Evolutionary conservation across 1,140 invertebrate species (phyloP), one percentile per base, ranked within the genome.

Genomic region (Tetramorium simillimum): DNA sequence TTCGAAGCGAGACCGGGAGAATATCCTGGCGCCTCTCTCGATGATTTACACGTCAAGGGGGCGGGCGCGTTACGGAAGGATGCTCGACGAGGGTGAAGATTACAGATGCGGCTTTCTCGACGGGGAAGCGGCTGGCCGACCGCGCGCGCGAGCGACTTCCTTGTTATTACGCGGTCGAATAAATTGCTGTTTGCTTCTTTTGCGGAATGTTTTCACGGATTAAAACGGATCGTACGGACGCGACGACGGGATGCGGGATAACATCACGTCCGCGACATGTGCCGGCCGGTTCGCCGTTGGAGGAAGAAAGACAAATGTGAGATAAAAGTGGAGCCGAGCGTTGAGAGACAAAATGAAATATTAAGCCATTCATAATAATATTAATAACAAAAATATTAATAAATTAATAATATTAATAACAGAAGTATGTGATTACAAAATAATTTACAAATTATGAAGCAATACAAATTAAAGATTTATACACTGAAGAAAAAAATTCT

Each of bases 101-200:
- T 9, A 51, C 69, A 28, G 24, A 53, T 33, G 53, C 46, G 46
- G 56, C 12, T 9, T 67, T 49, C 46, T 18, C n/a, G 21, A 65
- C 10, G 43, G 49, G n/a, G 43, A 77, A 58, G 14, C 60, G 10
- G 16, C 43, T 63, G 46, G 10, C 33, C 33, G 58, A 56, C 0
- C 33, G n/a, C 24, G 24, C 58, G 7, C 18, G 60, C 63, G 60
- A 28, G 60, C 60, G 10, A 92, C 92, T 94, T 94, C 92, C 92
- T 91, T 93, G 90, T 94, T 94, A 92, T 93, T 93, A 80, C 80
- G 67, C 82, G 92, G 67, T 77, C 84, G 70, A 88, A 92, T 92
- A 93, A 93, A 94, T 93, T 91, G 76, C 89, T 91, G 90, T 93
- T 94, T 93, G 90, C 90, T 94, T 91, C 92, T 93, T 93, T 92